These are phyloP conservation scores for Mimumesa dahlbomi DNA, from an alignment of 2,888 invertebrate species.

Conservation along the genomic window DNA sequence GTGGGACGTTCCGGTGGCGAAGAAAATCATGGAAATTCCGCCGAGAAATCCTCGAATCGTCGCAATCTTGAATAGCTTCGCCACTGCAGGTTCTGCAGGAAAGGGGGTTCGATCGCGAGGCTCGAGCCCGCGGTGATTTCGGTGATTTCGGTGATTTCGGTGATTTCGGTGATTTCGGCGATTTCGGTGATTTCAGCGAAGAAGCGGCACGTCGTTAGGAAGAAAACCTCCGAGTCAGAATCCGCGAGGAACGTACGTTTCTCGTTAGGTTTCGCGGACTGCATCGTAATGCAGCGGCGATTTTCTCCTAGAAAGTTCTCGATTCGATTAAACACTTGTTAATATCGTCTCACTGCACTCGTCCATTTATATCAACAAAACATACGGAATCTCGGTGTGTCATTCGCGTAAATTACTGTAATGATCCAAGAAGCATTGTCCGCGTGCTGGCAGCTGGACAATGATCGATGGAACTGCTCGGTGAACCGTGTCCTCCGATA, in stretches of 20 bases:
- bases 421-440: not conserved
- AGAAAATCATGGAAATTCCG: too few relatives aligned
- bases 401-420: conserved; percentile 16
- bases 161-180: too few relatives aligned
- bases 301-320: not conserved
- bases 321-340: not conserved
- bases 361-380: not conserved
- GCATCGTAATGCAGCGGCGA: too few relatives aligned
- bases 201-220: too few relatives aligned
- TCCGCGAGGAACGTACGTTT: too few relatives aligned
- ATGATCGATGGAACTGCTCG: not conserved
- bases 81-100: too few relatives aligned
- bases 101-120: not conserved
- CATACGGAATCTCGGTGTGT: conserved; percentile 1
- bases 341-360: not conserved
- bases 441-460: not conserved
- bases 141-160: too few relatives aligned
- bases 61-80: too few relatives aligned
- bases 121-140: not conserved
- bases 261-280: too few relatives aligned
- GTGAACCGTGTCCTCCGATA: not conserved
- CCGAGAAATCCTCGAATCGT: too few relatives aligned
- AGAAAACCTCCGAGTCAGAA: too few relatives aligned
- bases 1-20: not conserved
- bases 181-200: not conserved